Base-by-base conservation (phyloP, 1,140 invertebrate species). In the Scylla paramamosain region DNA sequence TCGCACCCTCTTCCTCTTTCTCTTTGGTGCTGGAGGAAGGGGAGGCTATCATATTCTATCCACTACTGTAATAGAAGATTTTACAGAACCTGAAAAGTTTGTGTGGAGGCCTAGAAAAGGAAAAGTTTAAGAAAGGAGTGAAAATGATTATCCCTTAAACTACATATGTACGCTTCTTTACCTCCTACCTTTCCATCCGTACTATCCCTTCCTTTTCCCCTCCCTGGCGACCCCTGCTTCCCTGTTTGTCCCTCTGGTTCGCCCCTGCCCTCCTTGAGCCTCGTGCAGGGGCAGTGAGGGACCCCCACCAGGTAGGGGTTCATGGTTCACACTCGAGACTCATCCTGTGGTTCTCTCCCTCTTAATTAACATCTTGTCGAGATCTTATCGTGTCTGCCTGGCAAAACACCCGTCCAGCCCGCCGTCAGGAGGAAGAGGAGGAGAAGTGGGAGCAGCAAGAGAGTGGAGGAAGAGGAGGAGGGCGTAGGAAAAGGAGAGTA, bases 281-380 rank as follows among this genome's bases (percentile, higher is more conserved):
- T n/a, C 8, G n/a, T n/a, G 25, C n/a, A n/a, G 20, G 67, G 67
- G 67, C 12, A 7, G 20, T 12, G 20, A 7, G 6, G 67, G 25
- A 77, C 20, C 67, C 59, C 67, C 25, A n/a, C 67, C 16, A 77
- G 67, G 67, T 20, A 77, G 67, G 67, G 67, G 67, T n/a, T 77
- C 25, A 1, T n/a, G 67, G 20, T 77, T 77, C 67, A 77, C 67
- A 77, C 67, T 77, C 67, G 20, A 77, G 67, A 77, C 67, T 77
- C 67, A 77, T 77, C 67, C 67, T n/a, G 67, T n/a, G 67, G 67
- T n/a, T 77, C 67, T 77, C 67, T 77, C 67, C 67, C 67, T 77
- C 67, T 77, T 77, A 77, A 77, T 77, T 77, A 77, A 77, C 67
- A 77, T 77, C 67, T 77, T 77, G 67, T 77, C 67, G 12, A n/a